Base-by-base conservation (phyloP, 2,888 invertebrate genomes). In the Orthonychiurus folsomi region DNA sequence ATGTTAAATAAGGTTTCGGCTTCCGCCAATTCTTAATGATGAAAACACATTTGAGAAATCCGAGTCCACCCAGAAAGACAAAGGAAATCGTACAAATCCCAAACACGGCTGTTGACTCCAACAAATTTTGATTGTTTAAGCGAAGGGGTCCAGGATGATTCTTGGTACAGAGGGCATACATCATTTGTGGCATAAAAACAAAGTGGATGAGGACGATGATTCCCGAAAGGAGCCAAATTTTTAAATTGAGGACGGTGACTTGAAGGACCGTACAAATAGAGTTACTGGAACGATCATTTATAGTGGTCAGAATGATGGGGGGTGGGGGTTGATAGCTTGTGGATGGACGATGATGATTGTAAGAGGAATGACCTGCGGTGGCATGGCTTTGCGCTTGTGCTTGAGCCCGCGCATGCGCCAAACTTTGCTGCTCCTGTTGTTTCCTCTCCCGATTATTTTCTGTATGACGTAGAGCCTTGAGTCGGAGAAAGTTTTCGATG, bases 161-260 rank as follows among this genome's bases (percentile, higher is more conserved):
- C 20, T 50, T 47, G 50, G 65, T 69, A 59, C 72, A 72, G 57
- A 68, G 69, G 28, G 72, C 68, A 67, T 69, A 74, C 67, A 74
- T 73, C 48, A 70, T 60, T 50, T 72, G 67, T 62, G 72, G 72
- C 70, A 81, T 80, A 26, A 81, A 75, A 50, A 80, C 80, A 56
- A 85, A 84, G 69, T 88, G 88, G 1, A 83, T 73, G 0, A 80
- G 81, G 0, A 85, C 83, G 3, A 82, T 78, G 1, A 78, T 71
- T 0, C 81, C 78, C 56, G 85, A 81, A 15, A 83, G 67, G 1
- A 78, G 63, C 83, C 86, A 86, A 15, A 85, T 79, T 2, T 77
- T 56, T 18, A 84, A 63, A 18, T 84, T 77, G 0, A 83, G 75
- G 0, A 79, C 73, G 0, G 84, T 83, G 66, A 84, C 82, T 58